Evolutionary conservation across 1,140 invertebrate species (phyloP), one percentile per base, ranked within the genome.

Genomic region (Hycleus cichorii): DNA sequence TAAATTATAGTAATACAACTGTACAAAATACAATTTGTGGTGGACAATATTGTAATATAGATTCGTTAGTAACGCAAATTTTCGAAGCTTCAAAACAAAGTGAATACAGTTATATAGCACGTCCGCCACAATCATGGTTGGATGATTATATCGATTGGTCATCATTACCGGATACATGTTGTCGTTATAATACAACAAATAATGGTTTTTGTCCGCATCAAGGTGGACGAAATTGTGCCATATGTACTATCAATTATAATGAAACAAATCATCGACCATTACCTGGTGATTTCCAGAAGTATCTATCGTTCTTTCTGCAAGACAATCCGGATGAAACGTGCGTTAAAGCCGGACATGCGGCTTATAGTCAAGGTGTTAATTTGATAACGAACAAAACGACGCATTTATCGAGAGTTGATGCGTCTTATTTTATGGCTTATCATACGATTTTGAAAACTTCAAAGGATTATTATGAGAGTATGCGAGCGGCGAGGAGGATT

Each of bases 141-240:
- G 97, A 99, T 72, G 95, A 98, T 76, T 99, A 95, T 75, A 85
- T 95, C 64, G 90, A 91, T 75, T 99, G 97, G 97, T 75, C 83
- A 1, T 67, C 68, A 1, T 65, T 78, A 6, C 27, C 70, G 1
- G 47, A 58, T 39, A 62, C 63, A 6, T 91, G 88, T 68, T 89
- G 86, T 67, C 83, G 78, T 69, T 81, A 80, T 56, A 76, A 80
- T 38, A 72, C 71, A 72, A 57, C 81, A 79, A 18, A 18, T 18
- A 18, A 18, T 18, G 18, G 18, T 39, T 90, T 89, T 70, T 91
- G 88, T 75, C 88, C 87, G 12, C 82, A 86, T 68, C 63, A 69
- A 40, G 69, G 78, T 46, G 11, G 62, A 62, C 62, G 64, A 57
- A 56, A 49, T 8, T 42, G 40, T 11, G 3, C 4, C 10, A 2